These are phyloP conservation scores for Malacoraja senta DNA, from an alignment of 2,797 vertebrate genomes.

Conservation along the genomic window DNA sequence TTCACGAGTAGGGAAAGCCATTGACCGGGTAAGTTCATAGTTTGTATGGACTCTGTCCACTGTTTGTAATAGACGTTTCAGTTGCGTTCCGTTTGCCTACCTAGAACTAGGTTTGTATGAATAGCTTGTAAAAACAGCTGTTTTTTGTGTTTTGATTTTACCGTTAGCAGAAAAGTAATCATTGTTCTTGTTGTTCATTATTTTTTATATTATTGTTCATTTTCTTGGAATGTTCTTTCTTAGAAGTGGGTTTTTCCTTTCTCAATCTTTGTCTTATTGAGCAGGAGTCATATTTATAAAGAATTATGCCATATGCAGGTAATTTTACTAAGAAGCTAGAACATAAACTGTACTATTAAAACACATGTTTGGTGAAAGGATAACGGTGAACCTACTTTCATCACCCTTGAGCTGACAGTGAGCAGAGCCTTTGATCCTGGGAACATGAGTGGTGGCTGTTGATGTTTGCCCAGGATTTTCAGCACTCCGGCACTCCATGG, in stretches of 20 bases:
- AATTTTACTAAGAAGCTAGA: too few species aligned
- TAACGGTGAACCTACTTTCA: too few species aligned
- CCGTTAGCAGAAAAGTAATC: background rate
- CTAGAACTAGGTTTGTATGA: background rate
- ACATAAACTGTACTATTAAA: too few species aligned
- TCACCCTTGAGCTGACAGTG: too few species aligned
- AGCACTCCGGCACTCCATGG: too few species aligned
- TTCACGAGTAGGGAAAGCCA: constrained; percentile 74
- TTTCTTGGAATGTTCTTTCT: background rate
- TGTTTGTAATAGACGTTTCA: background rate
- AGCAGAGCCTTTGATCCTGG: too few species aligned
- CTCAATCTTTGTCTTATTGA: background rate
- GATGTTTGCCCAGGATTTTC: too few species aligned
- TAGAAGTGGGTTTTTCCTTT: background rate
- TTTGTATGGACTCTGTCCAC: background rate
- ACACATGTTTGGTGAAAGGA: too few species aligned
- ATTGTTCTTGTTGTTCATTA: background rate
- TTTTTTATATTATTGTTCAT: background rate
- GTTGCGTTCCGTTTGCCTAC: background rate
- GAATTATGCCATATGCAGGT: too few species aligned
- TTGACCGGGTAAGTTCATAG: constrained; percentile 64
- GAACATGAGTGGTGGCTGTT: too few species aligned
- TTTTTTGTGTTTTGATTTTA: background rate
- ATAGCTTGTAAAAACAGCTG: background rate
- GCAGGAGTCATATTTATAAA: background rate